Evolutionary conservation across 2,797 vertebrate species (phyloP).

Genomic region (Ammospiza maritima): DNA sequence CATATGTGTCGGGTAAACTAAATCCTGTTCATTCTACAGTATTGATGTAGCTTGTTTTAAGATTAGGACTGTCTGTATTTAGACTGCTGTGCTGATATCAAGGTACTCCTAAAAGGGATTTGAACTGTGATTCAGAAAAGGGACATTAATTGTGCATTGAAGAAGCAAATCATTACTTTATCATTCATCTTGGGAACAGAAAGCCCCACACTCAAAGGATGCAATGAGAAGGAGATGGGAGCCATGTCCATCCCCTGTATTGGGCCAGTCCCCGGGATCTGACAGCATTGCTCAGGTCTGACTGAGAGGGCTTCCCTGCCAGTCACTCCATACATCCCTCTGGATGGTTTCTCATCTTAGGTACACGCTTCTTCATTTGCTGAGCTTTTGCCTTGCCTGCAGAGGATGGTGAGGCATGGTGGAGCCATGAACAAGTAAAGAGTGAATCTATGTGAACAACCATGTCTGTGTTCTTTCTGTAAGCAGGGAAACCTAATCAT

Average conservation of each 20-base stretch:
- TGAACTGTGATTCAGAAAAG: slow-evolving; percentile 55
- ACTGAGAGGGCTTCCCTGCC: not conserved
- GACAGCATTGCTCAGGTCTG: accelerated
- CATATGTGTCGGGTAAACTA: not conserved
- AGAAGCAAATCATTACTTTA: not conserved
- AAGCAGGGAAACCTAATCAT: not conserved
- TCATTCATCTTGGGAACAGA: not conserved
- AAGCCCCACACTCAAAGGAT: not conserved
- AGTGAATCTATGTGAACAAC: not conserved
- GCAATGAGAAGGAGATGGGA: not conserved
- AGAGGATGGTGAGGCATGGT: not conserved
- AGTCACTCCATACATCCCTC: not conserved
- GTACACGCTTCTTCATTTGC: not conserved
- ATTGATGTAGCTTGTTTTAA: slow-evolving; percentile 52
- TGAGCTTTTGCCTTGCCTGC: not conserved
- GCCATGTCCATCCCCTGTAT: not conserved
- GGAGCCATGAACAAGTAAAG: not conserved
- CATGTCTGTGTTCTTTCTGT: not conserved
- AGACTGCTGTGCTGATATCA: slow-evolving; percentile 28
- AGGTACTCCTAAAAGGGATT: slow-evolving; percentile 44
- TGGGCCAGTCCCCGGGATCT: not conserved
- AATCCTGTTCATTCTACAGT: slow-evolving; percentile 33
- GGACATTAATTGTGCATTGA: slow-evolving; percentile 41
- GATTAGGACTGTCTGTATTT: slow-evolving; percentile 32
- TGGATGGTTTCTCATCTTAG: not conserved